phyloP scores from a whole-genome alignment of 2,888 invertebrate genomes.

The Polymixis flavicincta region DNA sequence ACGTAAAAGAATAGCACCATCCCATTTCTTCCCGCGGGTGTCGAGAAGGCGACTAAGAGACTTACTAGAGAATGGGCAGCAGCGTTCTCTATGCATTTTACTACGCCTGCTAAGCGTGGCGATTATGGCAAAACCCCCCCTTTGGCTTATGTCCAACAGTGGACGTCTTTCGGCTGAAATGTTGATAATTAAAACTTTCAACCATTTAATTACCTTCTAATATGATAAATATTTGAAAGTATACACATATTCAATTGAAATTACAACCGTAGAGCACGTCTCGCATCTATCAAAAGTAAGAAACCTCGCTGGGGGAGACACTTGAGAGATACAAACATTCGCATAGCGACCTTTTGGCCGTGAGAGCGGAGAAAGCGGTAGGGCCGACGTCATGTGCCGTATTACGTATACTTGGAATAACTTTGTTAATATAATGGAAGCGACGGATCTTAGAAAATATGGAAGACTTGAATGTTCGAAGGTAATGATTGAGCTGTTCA shows the following conservation, averaged over 20 bases:
- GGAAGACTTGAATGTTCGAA: background rate
- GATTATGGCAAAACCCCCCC: no score
- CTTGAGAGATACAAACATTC: conserved; percentile 49
- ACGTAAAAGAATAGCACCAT: no score
- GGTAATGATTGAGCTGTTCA: background rate
- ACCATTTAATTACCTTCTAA: conserved; percentile 13
- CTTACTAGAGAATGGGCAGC: no score
- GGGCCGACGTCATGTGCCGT: conserved; percentile 47
- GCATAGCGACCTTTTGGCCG: conserved; percentile 65
- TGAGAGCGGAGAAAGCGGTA: conserved; percentile 65
- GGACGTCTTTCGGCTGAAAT: no score
- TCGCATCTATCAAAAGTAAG: conserved; percentile 26
- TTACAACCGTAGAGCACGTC: conserved; percentile 16
- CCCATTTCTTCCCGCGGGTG: no score
- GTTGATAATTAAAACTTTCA: background rate
- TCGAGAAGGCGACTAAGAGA: no score
- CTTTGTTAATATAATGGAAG: conserved; percentile 29
- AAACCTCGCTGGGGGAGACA: conserved; percentile 29
- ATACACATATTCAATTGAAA: conserved; percentile 15
- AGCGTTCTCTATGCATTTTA: no score
- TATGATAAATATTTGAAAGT: conserved; percentile 42
- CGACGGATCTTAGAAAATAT: background rate
- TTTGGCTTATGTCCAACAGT: no score
- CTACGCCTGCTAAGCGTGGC: no score
- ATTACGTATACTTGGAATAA: conserved; percentile 40